Evolutionary conservation across 1,140 invertebrate genomes (phyloP), one percentile per base, ranked within the genome.

Genomic region (Xylocopa sonorina): DNA sequence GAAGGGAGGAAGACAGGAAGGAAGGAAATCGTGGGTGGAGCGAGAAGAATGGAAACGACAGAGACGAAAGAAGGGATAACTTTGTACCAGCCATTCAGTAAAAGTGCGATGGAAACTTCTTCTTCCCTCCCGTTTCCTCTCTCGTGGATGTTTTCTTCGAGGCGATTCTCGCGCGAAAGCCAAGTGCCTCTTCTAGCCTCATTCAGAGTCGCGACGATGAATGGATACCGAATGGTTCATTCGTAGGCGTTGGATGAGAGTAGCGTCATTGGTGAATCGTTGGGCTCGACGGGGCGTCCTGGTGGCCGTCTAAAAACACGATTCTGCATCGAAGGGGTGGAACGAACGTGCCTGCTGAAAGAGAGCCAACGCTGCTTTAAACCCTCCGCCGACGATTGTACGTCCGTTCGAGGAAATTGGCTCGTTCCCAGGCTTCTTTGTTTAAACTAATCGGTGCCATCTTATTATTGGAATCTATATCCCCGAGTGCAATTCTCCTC

Each of bases 151-250:
- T 80, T 78, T 78, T 78, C 77, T 78, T 73, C 21, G 16, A 0
- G 12, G 46, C 32, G 6, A 69, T 60, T n/a, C 55, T 51, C 18
- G 60, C 10, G 66, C 73, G 50, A 81, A 74, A 80, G 68, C 83
- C 82, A 76, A 82, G 78, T 82, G 79, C 53, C 79, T 78, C 64
- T 74, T 57, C 51, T 27, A 50, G 64, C 12, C 67, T 84, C 82
- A 85, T 85, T 85, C 84, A 85, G n/a, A 24, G 32, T 21, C 63
- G 69, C 21, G 18, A 16, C 16, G 60, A 18, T 84, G 79, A 85
- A 85, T 85, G 84, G 74, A 34, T 62, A 3, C 62, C 57, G 79
- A 72, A 71, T 72, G 51, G 57, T 46, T 29, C 48, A 27, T 48
- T 82, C 60, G 50, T 82, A 64, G 79, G 68, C 77, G 83, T 83